These are phyloP conservation scores for Diabrotica balteata DNA, from an alignment of 2,888 invertebrate genomes.

Conservation along the genomic window DNA sequence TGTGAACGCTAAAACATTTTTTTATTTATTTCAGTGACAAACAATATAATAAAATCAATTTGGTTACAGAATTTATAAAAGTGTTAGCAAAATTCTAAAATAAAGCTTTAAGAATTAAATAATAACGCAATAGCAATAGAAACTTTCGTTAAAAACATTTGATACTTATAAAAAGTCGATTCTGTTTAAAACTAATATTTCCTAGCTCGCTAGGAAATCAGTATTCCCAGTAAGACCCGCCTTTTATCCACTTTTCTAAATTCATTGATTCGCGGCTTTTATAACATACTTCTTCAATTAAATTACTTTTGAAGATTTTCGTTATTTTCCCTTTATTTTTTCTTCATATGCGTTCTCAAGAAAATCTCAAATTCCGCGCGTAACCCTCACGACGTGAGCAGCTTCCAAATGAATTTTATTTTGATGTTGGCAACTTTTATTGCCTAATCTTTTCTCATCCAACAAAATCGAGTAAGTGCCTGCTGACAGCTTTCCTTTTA, in stretches of 20 bases:
- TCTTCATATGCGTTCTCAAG: neutral
- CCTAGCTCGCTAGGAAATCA: too few species aligned
- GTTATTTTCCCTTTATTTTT: slow-evolving; percentile 1
- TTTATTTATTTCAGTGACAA: too few species aligned
- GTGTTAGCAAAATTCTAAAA: too few species aligned
- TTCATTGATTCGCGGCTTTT: slow-evolving; percentile 6
- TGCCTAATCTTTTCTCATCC: slow-evolving; percentile 13
- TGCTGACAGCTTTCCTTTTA: slow-evolving; percentile 9
- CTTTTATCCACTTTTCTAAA: neutral
- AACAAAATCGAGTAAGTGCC: slow-evolving; percentile 18
- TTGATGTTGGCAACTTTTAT: slow-evolving; percentile 15
- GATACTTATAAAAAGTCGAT: too few species aligned
- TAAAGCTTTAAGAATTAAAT: too few species aligned
- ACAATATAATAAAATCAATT: too few species aligned
- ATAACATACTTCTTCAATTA: slow-evolving; percentile 7
- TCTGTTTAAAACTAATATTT: too few species aligned
- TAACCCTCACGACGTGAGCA: slow-evolving; percentile 8
- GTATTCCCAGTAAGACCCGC: neutral
- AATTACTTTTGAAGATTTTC: slow-evolving; percentile 20
- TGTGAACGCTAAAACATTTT: too few species aligned
- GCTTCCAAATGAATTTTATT: slow-evolving; percentile 14
- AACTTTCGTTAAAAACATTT: too few species aligned
- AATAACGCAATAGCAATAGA: too few species aligned
- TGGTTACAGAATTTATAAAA: too few species aligned
- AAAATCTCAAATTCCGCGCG: slow-evolving; percentile 12